phyloP scores from a whole-genome alignment of 2,113 vertebrate genomes.

The Leptobrachium leishanense region DNA sequence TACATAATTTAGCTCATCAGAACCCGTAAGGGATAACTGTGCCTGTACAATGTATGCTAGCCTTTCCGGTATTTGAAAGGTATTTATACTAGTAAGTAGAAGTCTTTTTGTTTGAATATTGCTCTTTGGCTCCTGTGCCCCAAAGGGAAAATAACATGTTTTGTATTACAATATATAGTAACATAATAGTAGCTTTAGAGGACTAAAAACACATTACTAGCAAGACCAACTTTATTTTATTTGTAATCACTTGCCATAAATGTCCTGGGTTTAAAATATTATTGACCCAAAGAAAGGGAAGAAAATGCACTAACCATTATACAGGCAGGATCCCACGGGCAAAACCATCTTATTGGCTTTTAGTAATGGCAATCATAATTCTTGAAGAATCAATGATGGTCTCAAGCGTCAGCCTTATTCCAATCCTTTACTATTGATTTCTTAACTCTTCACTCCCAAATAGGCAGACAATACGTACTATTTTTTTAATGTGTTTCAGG shows the following conservation, averaged over 20 bases:
- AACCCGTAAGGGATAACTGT: no score
- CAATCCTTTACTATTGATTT: background rate
- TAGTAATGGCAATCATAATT: background rate
- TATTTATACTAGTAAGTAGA: no score
- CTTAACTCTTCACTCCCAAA: background rate
- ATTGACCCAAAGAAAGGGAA: background rate
- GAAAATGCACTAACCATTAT: background rate
- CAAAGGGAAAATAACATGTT: no score
- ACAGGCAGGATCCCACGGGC: background rate
- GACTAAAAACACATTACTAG: no score
- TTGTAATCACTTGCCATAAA: background rate
- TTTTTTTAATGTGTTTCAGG: background rate
- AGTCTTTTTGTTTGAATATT: no score
- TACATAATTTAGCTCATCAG: no score
- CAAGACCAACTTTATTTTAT: background rate
- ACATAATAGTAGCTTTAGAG: no score
- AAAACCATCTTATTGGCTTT: background rate
- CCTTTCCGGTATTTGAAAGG: no score
- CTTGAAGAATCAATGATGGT: background rate
- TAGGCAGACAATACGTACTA: background rate
- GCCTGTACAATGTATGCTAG: no score
- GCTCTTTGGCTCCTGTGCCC: no score
- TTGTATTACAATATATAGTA: no score
- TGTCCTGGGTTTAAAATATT: background rate
- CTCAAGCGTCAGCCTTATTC: background rate